Percentiles rank a stretch among this genome's conserved stretches.
Conservation (phyloP, 2,113 vertebrate genomes). For the Clupea harengus region DNA sequence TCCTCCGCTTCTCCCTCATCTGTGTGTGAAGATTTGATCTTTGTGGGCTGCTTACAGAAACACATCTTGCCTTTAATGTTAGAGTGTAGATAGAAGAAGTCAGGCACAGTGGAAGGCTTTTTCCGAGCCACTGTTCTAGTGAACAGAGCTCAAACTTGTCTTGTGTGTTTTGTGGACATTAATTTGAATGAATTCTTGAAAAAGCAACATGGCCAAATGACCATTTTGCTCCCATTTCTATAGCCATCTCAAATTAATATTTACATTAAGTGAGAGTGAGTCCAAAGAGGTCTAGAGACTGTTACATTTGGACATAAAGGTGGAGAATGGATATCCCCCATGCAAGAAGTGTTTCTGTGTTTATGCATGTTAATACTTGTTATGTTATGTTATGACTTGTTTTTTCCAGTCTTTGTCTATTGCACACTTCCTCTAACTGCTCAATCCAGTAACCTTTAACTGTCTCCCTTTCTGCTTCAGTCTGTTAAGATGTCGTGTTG, state of each 20-base stretch:
- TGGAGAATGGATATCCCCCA: not conserved
- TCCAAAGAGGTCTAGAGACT: not conserved
- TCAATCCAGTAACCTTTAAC: not conserved
- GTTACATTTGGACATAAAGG: not conserved
- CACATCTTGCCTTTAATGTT: conserved; percentile 45
- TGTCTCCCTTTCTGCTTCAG: not conserved
- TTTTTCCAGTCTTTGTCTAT: conserved; percentile 29
- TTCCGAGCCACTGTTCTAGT: not conserved
- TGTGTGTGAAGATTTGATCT: conserved; percentile 59
- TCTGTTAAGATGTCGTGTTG: not conserved
- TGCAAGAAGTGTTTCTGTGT: conserved; percentile 60
- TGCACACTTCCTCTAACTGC: not conserved
- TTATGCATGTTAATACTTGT: conserved; percentile 63
- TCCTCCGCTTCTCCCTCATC: conserved; percentile 52
- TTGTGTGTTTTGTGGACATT: not conserved
- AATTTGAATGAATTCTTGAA: not conserved
- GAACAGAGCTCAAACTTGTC: not conserved
- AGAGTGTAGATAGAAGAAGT: not conserved
- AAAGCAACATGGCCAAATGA: not conserved
- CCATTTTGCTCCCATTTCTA: not conserved
- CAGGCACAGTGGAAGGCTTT: not conserved
- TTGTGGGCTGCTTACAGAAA: conserved; percentile 66
- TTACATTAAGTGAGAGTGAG: not conserved
- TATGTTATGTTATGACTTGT: conserved; percentile 24
- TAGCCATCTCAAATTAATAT: not conserved